Base-by-base conservation (phyloP, 2,797 vertebrate genomes). In the Delichon dasypus region DNA sequence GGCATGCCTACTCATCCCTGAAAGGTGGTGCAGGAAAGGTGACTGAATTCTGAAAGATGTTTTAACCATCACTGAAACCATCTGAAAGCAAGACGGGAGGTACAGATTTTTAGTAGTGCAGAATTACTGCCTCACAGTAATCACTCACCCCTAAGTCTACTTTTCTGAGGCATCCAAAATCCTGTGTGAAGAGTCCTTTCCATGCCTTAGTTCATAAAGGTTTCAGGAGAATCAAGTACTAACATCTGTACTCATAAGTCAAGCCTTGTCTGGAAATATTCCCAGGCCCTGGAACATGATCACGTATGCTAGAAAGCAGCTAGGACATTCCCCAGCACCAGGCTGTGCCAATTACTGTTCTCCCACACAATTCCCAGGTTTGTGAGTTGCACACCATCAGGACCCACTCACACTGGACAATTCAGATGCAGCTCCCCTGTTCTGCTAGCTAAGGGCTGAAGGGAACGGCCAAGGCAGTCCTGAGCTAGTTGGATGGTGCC, bases 341-440 rank as follows among this genome's bases (percentile, higher is more conserved):
- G 30, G 38, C 54, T 1, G 5, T 67, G 88, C 73, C 88, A 88
- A 30, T 38, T 60, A 32, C 13, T 38, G 9, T 2, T 93, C 85
- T 90, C 83, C 83, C 85, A 94, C 90, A 93, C 82, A 85, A 42
- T 71, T 93, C 85, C 88, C 88, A 93, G 65, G 61, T 93, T 30
- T 60, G 18, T 6, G 45, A 83, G 58, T 16, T 0, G 1, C 45
- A 38, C 29, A 15, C 26, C 34, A 45, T 1, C 0, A 1, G 42
- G 55, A 89, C 14, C 7, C 14, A 9, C 29, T 68, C 2, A 2
- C 14, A 10, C 3, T 1, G 40, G 72, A 86, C 58, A 77, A 60
- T 6, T 61, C 27, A 16, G 54, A 74, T 6, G 27, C 25, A 47
- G 66, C 42, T 65, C 71, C 42, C 42, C 58, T 81, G 62, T 29